Conservation (phyloP, 2,113 vertebrate genomes). For the Mustela lutreola region DNA sequence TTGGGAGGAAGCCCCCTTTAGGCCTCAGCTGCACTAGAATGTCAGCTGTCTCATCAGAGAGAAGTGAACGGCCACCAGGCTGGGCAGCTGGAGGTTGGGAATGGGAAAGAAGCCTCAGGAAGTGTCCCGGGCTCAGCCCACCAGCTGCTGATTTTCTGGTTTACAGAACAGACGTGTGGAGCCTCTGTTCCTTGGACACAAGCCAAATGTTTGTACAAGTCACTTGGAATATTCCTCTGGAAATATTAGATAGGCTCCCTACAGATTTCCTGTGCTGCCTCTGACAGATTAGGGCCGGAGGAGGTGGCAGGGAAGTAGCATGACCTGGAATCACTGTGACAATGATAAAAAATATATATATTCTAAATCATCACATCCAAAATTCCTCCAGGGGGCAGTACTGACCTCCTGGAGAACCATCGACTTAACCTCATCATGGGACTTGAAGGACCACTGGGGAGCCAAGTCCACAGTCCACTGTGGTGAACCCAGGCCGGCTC, state of each 20-base stretch:
- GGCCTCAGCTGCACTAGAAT: not conserved
- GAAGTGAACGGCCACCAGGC: not conserved
- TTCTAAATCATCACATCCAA: not conserved
- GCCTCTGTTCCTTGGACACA: not conserved
- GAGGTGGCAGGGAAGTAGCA: not conserved
- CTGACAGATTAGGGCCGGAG: not conserved
- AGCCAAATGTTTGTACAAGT: slow-evolving; percentile 33
- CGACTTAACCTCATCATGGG: not conserved
- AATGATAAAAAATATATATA: not conserved
- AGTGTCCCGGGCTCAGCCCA: not conserved
- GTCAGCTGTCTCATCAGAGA: not conserved
- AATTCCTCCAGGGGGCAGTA: slow-evolving; percentile 68
- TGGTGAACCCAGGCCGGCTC: not conserved
- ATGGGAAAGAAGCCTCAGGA: slow-evolving; percentile 46
- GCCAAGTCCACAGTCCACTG: not conserved
- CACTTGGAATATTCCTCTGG: slow-evolving; percentile 29
- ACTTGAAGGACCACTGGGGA: not conserved
- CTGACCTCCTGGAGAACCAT: not conserved
- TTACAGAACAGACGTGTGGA: slow-evolving; percentile 1
- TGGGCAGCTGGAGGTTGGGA: not conserved
- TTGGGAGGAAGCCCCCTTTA: not conserved
- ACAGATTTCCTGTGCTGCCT: slow-evolving; percentile 14
- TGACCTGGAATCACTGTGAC: not conserved
- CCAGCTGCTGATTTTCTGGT: slow-evolving; percentile 38
- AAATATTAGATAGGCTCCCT: not conserved